Evolutionary conservation across 1,140 invertebrate genomes (phyloP), one percentile per base, ranked within the genome.

Genomic region (Bactericera cockerelli): DNA sequence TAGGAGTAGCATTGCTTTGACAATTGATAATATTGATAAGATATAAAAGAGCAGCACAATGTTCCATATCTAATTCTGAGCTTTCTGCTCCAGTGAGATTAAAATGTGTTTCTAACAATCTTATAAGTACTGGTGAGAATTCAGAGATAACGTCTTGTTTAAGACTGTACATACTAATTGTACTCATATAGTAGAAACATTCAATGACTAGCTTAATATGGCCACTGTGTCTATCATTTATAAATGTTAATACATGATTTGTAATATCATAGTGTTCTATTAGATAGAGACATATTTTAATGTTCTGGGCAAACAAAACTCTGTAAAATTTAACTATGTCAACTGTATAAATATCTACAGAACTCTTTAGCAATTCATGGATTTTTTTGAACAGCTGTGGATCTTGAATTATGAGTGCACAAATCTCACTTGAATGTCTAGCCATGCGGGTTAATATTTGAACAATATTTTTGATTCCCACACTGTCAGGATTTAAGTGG

Each of bases 361-460:
- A 8, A 16, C 21, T 2, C 24, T 8, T 3, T 22, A 22, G 14
- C n/a, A 56, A 56, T 21, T 54, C 8, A 31, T 31, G 28, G 19
- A 49, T 4, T 6, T 6, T 4, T 19, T 19, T 16, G 42, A 49
- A 6, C 22, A 49, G n/a, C 8, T 49, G 8, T 16, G 6, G 4
- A 22, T 49, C 42, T 6, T 49, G 4, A 16, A 49, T 49, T 4
- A 49, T 49, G 19, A 6, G 22, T 4, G 4, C n/a, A 49, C 4
- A 49, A 4, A 49, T 76, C 65, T 80, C 76, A n/a, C 71, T 66
- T 6, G 80, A 84, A 67, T 85, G 79, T 68, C 84, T 77, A 1
- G 77, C 73, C 14, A 89, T 70, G 60, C 84, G 75, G 39, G 77
- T 83, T 26, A 88, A 70, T 64, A 86, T 79, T 72, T 87, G 83